Evolutionary conservation across 2,797 vertebrate species (phyloP).

Genomic region (Tiaroga cobitis): DNA sequence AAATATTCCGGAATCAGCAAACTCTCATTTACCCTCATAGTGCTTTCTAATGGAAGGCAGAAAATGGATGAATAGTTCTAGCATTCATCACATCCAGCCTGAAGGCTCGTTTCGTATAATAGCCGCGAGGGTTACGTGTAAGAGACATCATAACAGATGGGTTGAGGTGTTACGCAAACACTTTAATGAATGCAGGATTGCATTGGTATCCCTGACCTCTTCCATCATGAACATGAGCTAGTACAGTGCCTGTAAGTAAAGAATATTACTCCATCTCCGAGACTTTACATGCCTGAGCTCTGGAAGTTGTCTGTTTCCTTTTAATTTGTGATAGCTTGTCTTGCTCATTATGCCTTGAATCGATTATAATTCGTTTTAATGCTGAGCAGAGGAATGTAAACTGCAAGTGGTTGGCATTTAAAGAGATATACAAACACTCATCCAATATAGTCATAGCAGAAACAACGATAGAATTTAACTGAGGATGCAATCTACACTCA

Average conservation of each 20-base stretch:
- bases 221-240: conserved; percentile 19
- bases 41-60: conserved; percentile 46
- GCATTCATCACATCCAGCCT: conserved; percentile 61
- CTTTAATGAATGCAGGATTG: conserved; percentile 56
- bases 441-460: conserved; percentile 58
- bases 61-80: conserved; percentile 67
- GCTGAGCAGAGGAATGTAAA: conserved; percentile 73
- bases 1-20: conserved; percentile 7
- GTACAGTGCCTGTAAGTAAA: not conserved
- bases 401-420: conserved; percentile 64
- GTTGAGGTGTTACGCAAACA: conserved; percentile 30
- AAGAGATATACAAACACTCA: conserved; percentile 67
- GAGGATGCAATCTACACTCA: conserved; percentile 70
- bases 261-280: conserved; percentile 17
- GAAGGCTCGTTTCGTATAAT: conserved; percentile 60
- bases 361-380: conserved; percentile 76
- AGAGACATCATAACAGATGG: conserved; percentile 56
- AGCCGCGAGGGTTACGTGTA: conserved; percentile 58
- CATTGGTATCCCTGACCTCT: conserved; percentile 41
- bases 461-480: conserved; percentile 58
- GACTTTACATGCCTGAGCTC: conserved; percentile 3
- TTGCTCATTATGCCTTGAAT: conserved; percentile 70
- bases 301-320: conserved; percentile 36
- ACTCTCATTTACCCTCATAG: not conserved
- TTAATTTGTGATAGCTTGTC: conserved; percentile 66